Conservation (phyloP, 23 tunicate species). For the Ascidia mentula region DNA sequence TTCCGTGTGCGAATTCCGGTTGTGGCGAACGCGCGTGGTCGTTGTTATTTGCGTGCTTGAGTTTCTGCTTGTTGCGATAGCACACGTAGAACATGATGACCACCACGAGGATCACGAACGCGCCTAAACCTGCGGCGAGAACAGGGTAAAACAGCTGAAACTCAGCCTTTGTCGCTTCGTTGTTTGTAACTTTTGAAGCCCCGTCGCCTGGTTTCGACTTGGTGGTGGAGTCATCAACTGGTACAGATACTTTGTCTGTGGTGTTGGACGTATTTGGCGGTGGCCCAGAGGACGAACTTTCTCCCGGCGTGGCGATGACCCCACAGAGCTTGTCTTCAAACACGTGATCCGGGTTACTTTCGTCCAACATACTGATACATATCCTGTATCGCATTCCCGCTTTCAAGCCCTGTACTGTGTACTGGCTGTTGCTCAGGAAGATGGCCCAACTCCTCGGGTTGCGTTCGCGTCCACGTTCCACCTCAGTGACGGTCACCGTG, state of each 20-base stretch:
- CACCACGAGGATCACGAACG: constrained; percentile 29
- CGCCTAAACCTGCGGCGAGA: constrained; percentile 53
- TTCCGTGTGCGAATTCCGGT: neutral
- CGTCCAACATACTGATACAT: constrained; percentile 41
- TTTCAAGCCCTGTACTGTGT: constrained; percentile 38
- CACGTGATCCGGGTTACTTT: neutral
- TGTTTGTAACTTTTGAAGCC: neutral
- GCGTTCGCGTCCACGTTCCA: neutral
- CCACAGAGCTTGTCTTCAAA: constrained; percentile 65
- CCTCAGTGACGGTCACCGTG: constrained; percentile 37
- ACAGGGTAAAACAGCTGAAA: constrained; percentile 54
- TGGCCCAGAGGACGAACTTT: neutral
- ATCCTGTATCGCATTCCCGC: constrained; percentile 65
- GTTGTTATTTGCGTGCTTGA: constrained; percentile 26
- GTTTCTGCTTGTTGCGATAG: constrained; percentile 36
- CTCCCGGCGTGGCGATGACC: constrained; percentile 27
- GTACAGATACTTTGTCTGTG: neutral
- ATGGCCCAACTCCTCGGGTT: constrained; percentile 23
- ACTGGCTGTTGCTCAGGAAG: constrained; percentile 22
- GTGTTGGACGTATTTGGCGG: neutral
- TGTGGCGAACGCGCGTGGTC: neutral
- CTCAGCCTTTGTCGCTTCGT: neutral
- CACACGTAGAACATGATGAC: constrained; percentile 35
- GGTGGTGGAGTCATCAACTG: neutral
- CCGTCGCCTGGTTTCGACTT: neutral